A percentile compares a stretch with the other conserved stretches of the same genome.
Conservation (phyloP, 1,140 invertebrate genomes). For the Trachymyrmex septentrionalis region DNA sequence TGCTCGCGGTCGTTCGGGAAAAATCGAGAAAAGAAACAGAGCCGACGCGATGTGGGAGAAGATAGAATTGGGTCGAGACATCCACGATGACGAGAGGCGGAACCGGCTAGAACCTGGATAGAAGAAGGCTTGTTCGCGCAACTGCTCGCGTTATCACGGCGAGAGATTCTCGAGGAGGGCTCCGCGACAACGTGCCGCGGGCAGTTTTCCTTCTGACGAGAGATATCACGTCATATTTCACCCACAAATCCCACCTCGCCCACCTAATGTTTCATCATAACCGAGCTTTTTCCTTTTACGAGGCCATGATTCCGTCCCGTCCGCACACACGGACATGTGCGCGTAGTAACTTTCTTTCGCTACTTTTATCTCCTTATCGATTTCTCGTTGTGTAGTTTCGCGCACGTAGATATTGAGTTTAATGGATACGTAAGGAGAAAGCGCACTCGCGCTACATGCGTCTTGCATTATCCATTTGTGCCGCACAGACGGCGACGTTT, state of each 20-base stretch:
- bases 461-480: slow-evolving; percentile 18
- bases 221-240: slow-evolving; percentile 78
- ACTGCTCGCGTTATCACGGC: slow-evolving; percentile 66
- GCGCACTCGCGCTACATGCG: not conserved
- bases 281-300: slow-evolving; percentile 62
- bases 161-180: slow-evolving; percentile 63
- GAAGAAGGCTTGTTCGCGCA: slow-evolving; percentile 34
- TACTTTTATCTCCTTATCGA: not conserved
- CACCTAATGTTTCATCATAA: slow-evolving; percentile 63
- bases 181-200: slow-evolving; percentile 56
- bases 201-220: slow-evolving; percentile 64
- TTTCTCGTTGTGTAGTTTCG: not conserved
- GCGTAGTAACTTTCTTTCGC: not conserved
- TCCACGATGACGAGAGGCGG: not conserved
- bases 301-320: slow-evolving; percentile 42
- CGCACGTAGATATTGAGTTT: slow-evolving; percentile 18
- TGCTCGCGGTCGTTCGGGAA: slow-evolving; percentile 7
- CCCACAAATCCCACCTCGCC: slow-evolving; percentile 67
- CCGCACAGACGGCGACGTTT: not conserved
- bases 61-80: slow-evolving; percentile 44
- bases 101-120: too few relatives aligned
- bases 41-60: not conserved
- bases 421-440: slow-evolving; percentile 33
- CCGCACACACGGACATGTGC: not conserved
- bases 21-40: too few relatives aligned